phyloP scores from a whole-genome alignment of 2,888 invertebrate genomes.

The Tipula vernalis region DNA sequence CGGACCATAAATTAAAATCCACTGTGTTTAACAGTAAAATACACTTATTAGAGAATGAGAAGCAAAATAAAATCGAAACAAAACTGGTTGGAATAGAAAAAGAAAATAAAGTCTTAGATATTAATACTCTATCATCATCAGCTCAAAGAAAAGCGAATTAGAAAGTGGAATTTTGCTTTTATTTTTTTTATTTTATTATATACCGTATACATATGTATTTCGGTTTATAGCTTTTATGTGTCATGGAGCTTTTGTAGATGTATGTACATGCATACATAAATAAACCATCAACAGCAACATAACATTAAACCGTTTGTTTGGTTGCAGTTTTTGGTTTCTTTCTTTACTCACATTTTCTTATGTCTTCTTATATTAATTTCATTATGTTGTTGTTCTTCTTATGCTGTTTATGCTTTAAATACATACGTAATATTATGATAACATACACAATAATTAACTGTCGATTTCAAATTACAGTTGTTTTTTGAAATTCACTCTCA shows the following conservation, averaged over 20 bases:
- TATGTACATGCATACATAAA: background rate
- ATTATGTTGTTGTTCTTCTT: background rate
- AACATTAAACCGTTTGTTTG: background rate
- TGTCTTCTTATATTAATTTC: background rate
- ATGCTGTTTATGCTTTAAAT: background rate
- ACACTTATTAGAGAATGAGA: background rate
- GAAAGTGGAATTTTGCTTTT: background rate
- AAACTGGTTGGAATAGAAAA: background rate
- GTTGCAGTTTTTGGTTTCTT: background rate
- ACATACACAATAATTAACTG: background rate
- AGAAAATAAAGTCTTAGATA: background rate
- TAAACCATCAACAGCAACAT: background rate
- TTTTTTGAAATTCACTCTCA: background rate
- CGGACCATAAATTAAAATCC: too few species aligned
- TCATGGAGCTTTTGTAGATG: background rate
- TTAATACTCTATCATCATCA: background rate
- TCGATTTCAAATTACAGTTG: background rate
- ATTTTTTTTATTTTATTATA: background rate
- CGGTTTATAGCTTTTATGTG: background rate
- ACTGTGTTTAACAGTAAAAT: background rate
- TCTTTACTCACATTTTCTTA: background rate
- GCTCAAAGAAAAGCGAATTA: background rate
- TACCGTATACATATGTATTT: background rate
- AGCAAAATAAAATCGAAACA: background rate
- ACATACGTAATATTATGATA: background rate